These are phyloP conservation scores for Galerucella nymphaeae DNA, from an alignment of 2,888 invertebrate species.

Conservation along the genomic window DNA sequence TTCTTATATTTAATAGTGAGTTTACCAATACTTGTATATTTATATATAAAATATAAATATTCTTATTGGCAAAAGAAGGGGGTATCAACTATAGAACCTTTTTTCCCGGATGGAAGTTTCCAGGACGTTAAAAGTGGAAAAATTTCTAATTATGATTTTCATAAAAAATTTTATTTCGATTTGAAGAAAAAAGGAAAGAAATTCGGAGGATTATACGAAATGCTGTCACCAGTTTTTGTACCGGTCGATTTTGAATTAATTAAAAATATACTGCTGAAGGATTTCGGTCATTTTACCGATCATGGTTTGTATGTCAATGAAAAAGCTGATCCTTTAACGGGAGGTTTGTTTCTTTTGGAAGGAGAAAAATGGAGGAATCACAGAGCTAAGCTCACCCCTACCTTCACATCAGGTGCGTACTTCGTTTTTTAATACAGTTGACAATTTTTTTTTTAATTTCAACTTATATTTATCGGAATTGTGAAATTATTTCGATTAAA, in stretches of 20 bases:
- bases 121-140: constrained; percentile 9
- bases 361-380: constrained; percentile 44
- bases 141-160: constrained; percentile 7
- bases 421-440: too few species aligned
- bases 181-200: constrained; percentile 15
- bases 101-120: constrained; percentile 9
- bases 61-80: constrained; percentile 22
- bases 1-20: not conserved
- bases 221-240: not conserved
- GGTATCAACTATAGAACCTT: constrained; percentile 12
- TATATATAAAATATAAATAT: constrained; percentile 22
- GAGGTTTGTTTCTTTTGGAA: constrained; percentile 39
- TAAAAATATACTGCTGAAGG: constrained; percentile 54
- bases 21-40: constrained; percentile 11
- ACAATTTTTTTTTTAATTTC: too few species aligned
- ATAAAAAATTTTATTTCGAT: constrained; percentile 16
- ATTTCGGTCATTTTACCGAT: constrained; percentile 50
- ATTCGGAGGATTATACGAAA: constrained; percentile 17
- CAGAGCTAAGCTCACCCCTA: constrained; percentile 45
- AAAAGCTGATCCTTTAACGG: constrained; percentile 58
- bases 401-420: constrained; percentile 41
- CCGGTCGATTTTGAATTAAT: constrained; percentile 68
- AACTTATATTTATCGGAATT: too few species aligned
- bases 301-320: constrained; percentile 66
- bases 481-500: too few species aligned